Evolutionary conservation across 2,113 vertebrate genomes (phyloP).

Genomic region (Antechinus stuartii): DNA sequence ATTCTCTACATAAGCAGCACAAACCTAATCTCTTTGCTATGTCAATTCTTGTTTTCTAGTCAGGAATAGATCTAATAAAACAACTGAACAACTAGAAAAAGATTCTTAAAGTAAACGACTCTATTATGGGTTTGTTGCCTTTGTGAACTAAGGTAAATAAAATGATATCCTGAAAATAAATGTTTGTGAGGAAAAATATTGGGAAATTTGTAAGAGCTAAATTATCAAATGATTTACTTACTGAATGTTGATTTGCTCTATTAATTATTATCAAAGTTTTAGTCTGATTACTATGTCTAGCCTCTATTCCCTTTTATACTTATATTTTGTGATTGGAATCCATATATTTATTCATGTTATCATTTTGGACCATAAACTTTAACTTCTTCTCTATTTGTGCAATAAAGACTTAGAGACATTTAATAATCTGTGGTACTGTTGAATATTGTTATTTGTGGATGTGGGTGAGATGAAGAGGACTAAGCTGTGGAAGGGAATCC

Average conservation of each 20-base stretch:
- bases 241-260: neutral
- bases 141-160: neutral
- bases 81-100: neutral
- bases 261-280: neutral
- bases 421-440: neutral
- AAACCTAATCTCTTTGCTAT: neutral
- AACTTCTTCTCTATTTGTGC: neutral
- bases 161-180: neutral
- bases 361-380: neutral
- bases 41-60: neutral
- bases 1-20: neutral
- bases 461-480: neutral
- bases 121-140: neutral
- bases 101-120: neutral
- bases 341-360: neutral
- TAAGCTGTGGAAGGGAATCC: neutral
- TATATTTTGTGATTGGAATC: neutral
- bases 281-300: neutral
- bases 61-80: neutral
- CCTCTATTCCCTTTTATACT: neutral
- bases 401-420: neutral
- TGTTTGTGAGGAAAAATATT: neutral
- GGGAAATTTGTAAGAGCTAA: neutral
- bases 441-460: neutral
- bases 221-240: neutral